Base-by-base conservation (phyloP, 2,888 invertebrate genomes). In the Xylota segnis region DNA sequence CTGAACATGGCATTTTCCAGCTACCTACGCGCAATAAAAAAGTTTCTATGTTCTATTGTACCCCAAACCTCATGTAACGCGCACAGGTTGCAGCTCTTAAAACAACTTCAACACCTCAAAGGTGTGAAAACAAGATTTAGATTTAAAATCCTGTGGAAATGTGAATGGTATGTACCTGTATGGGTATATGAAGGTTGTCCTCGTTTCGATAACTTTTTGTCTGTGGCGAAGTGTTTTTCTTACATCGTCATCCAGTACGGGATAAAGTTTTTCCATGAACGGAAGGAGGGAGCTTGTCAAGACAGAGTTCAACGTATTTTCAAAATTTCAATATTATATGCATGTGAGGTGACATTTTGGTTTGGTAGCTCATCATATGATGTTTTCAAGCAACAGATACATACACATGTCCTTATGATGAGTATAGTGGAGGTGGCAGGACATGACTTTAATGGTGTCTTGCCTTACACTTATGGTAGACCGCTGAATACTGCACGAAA, bases 181-280 rank as follows among this genome's bases (percentile, higher is more conserved):
- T 14, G 14, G 4, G 4, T 40, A 3, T 23, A 23, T 23, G 23
- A 2, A 23, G 23, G 37, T 12, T n/a, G n/a, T n/a, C 40, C 0
- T 3, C n/a, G n/a, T 43, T 5, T 43, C 14, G 43, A 14, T 14
- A 14, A 43, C 14, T 43, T 43, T 43, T 14, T 43, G 43, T 14
- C 43, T 43, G 14, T 5, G 5, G 43, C 43, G 43, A 43, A 34
- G 9, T 10, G 34, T 43, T 43, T 43, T 43, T 14, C 14, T 14
- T 5, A 43, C 14, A 14, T 14, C 47, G 18, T 47, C 18, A 18
- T 47, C 43, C 14, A 14, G 47, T 47, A 10, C 14, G 18, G n/a
- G 16, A 59, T 27, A 59, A 59, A 59, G 23, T 43, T 59, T 43
- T 40, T 59, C 59, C 23, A 40, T 59, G 40, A 59, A 43, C 27